Base-by-base conservation (phyloP, 2,113 vertebrate species). In the Fulica atra region DNA sequence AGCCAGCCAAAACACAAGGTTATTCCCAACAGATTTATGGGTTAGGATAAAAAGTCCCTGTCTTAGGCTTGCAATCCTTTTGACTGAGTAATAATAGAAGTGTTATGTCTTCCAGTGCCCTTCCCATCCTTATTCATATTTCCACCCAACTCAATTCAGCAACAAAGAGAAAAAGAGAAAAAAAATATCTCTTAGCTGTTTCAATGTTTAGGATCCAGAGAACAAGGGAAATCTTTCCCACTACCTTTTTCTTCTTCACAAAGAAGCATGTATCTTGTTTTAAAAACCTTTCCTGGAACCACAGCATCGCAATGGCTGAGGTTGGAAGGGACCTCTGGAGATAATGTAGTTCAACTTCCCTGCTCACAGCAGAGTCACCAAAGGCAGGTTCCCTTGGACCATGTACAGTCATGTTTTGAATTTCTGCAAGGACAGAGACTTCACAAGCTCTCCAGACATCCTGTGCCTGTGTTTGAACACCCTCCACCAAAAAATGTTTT, bases 341-440 rank as follows among this genome's bases (percentile, higher is more conserved):
- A 66, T 11, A 18, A n/a, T 9, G 18, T 38, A 71, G 25, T 68
- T 13, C 25, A 83, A 56, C 29, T 2, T 59, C 40, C n/a, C n/a
- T 71, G 18, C 46, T 63, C 24, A 69, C n/a, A 69, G 19, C 36
- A 53, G 28, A 9, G 29, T 57, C 15, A 57, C n/a, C 38, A 57
- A 65, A 10, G 56, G 19, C 15, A 42, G 29, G 38, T 63, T 74
- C 20, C 64, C 38, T 29, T 21, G 29, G 11, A 51, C 5, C 6
- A 40, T 7, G 14, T 54, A n/a, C 69, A 59, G 5, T 4, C 0
- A 0, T 0, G 0, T 65, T 84, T 81, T 57, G 64, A 92, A 25
- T 8, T 74, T 23, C 24, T 29, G 12, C 4, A 38, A 74, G n/a
- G 26, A 44, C 3, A 14, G 60, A 78, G 42, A 54, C 9, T 46